phyloP scores from a whole-genome alignment of 2,888 invertebrate species.

The Catonia carolina region DNA sequence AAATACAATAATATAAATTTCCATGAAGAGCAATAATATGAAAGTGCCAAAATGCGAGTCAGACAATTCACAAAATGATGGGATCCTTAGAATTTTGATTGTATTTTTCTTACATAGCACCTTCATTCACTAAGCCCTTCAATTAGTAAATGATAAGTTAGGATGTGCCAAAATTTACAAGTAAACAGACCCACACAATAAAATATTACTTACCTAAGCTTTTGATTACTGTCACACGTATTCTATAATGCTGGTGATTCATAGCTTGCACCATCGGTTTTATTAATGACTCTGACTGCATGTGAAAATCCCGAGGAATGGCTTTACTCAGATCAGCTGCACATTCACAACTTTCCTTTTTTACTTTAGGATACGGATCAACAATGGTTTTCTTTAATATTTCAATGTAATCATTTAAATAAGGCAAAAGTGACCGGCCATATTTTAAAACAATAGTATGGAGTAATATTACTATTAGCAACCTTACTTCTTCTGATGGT shows the following conservation, averaged over 20 bases:
- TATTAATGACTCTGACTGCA: slow-evolving; percentile 64
- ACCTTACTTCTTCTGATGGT: slow-evolving; percentile 73
- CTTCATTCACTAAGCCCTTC: too few relatives aligned
- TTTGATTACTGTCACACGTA: slow-evolving; percentile 64
- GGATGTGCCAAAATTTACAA: too few relatives aligned
- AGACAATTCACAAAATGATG: too few relatives aligned
- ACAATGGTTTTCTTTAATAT: slow-evolving; percentile 64
- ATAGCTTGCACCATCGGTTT: slow-evolving; percentile 66
- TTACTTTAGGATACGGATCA: slow-evolving; percentile 76
- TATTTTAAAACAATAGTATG: slow-evolving; percentile 58
- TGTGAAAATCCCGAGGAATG: slow-evolving; percentile 63
- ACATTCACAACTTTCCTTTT: slow-evolving; percentile 67
- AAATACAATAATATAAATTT: too few relatives aligned
- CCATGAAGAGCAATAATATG: too few relatives aligned
- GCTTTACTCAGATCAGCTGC: slow-evolving; percentile 57
- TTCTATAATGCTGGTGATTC: slow-evolving; percentile 75
- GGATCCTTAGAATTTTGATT: too few relatives aligned
- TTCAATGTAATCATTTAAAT: slow-evolving; percentile 66
- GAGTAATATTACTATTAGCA: slow-evolving; percentile 60
- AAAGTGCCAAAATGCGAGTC: too few relatives aligned
- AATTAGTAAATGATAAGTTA: too few relatives aligned
- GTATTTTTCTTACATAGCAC: too few relatives aligned
- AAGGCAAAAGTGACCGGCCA: slow-evolving; percentile 54
- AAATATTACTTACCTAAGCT: slow-evolving; percentile 56
- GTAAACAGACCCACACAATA: too few relatives aligned